Conservation (phyloP, 2,113 vertebrate species). For the Callorhinus ursinus region DNA sequence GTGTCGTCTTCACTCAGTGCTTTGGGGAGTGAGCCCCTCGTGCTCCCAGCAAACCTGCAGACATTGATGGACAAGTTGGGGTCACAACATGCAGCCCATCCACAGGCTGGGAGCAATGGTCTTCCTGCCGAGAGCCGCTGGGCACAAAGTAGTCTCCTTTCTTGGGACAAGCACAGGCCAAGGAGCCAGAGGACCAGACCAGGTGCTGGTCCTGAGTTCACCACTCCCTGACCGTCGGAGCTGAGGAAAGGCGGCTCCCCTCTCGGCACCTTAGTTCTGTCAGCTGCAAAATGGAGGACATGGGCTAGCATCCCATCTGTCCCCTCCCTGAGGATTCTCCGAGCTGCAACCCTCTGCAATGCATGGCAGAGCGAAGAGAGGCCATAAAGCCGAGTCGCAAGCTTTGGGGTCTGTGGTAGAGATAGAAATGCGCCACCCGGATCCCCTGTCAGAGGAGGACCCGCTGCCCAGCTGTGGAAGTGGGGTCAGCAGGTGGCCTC, state of each 20-base stretch:
- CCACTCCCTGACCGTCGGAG: neutral
- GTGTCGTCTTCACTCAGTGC: neutral
- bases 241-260: neutral
- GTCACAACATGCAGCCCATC: too few relatives aligned
- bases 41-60: neutral
- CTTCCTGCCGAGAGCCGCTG: accelerated
- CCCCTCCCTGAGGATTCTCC: neutral
- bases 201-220: neutral
- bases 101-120: neutral
- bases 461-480: neutral
- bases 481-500: neutral
- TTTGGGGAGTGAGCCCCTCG: neutral
- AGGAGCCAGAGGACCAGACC: neutral
- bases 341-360: neutral
- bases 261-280: neutral
- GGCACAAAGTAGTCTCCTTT: neutral
- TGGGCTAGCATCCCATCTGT: too few relatives aligned
- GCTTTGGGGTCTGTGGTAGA: neutral
- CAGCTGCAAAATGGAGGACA: neutral
- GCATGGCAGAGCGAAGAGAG: neutral
- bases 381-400: too few relatives aligned
- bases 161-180: accelerated
- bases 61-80: neutral
- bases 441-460: neutral
- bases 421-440: neutral